Percentiles rank a stretch among this genome's conserved stretches.
Evolutionary conservation across 1,140 invertebrate genomes (phyloP).

Genomic region (Cryptotermes secundus): DNA sequence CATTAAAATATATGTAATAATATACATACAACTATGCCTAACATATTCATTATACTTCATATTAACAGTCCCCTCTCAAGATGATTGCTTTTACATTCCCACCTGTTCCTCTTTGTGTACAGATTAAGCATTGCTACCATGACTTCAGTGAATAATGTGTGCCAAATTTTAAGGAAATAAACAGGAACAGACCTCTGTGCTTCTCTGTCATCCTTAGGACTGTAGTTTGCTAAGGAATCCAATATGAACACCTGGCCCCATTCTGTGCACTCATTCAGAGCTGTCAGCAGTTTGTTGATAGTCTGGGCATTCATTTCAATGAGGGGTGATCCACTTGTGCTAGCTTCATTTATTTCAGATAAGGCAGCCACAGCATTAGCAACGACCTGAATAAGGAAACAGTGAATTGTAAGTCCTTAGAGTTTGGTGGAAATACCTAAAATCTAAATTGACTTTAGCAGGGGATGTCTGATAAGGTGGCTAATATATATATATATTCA

Average conservation of each 20-base stretch:
- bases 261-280: conserved; percentile 98
- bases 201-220: conserved; percentile 95
- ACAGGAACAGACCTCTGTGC: conserved; percentile 74
- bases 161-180: no score
- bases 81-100: no score
- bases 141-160: no score
- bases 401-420: no score
- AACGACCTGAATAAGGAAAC: conserved; percentile 66
- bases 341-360: conserved; percentile 98
- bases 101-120: no score
- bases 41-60: no score
- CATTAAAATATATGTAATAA: no score
- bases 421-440: not conserved
- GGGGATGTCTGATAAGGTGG: no score
- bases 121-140: no score
- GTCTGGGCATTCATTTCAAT: conserved; percentile 97
- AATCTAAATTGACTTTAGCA: not conserved
- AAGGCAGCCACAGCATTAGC: conserved; percentile 99
- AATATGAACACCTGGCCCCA: conserved; percentile 99
- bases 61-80: no score
- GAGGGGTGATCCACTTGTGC: conserved; percentile 85
- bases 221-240: conserved; percentile 96
- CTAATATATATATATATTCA: no score
- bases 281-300: conserved; percentile 97
- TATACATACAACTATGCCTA: no score